These are phyloP conservation scores for Agrochola lychnidis DNA, from an alignment of 2,888 invertebrate species.

Conservation along the genomic window DNA sequence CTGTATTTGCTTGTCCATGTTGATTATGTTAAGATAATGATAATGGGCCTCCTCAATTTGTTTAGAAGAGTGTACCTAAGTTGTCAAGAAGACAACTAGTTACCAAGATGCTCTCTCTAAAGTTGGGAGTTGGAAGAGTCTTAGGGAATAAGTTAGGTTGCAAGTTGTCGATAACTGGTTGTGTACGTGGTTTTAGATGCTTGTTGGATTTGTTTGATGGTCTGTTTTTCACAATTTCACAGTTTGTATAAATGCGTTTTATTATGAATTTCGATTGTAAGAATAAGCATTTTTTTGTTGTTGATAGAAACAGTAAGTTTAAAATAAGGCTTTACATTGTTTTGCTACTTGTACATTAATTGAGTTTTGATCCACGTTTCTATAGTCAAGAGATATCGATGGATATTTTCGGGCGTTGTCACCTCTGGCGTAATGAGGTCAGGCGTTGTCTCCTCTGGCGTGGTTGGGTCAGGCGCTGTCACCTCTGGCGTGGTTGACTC, in stretches of 20 bases:
- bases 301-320: background rate
- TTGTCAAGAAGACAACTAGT: background rate
- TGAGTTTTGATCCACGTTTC: background rate
- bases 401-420: background rate
- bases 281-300: background rate
- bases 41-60: too few species aligned
- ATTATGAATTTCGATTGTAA: background rate
- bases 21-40: too few species aligned
- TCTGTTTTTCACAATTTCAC: too few species aligned
- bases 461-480: background rate
- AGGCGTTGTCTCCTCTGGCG: background rate
- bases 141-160: conserved; percentile 46
- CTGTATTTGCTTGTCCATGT: conserved; percentile 28
- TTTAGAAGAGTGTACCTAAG: background rate
- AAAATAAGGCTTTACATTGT: too few species aligned
- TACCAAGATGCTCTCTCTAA: too few species aligned
- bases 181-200: conserved; percentile 22
- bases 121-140: conserved; percentile 11
- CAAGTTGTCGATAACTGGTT: conserved; percentile 38
- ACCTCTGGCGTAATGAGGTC: background rate
- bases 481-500: background rate
- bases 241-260: background rate
- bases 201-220: too few species aligned
- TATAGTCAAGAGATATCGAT: background rate
- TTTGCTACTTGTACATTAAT: background rate